Base-by-base conservation (phyloP, 2,888 invertebrate species). In the Trachelus iudaicus region DNA sequence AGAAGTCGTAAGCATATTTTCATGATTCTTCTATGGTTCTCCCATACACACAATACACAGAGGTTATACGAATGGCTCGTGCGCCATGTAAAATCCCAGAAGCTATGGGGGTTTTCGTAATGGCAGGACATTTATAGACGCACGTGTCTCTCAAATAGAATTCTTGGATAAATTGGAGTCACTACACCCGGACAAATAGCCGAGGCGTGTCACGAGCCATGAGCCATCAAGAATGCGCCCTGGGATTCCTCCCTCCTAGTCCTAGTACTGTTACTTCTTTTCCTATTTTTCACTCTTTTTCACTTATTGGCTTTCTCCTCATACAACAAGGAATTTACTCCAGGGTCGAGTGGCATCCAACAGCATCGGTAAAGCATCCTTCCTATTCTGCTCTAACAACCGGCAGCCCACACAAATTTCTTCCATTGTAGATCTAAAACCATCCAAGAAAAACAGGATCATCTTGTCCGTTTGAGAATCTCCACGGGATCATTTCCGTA, bases 21-120 rank as follows among this genome's bases (percentile, higher is more conserved):
- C 15, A 56, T 56, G 56, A 23, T 56, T 56, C 15, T 56, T 15
- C 15, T 56, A 56, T 23, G 56, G 56, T 23, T 23, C 9, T 23
- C 23, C 6, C 56, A 9, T 56, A 23, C 23, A 56, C 56, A 23
- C 56, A 23, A 56, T 56, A 9, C 23, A 56, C 23, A 23, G 23
- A 56, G 56, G 56, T 9, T 56, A 71, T 71, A 71, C 31, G 15
- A 71, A 31, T 71, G 71, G 31, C 31, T 71, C 71, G 71, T 34
- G 33, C 23, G 30, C 34, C 71, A 37, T 71, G 37, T 69, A 77
- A 77, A 69, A 77, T 77, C 69, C 75, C 75, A n/a, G 75, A 71
- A 75, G 75, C 77, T 56, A 75, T 56, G 75, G 75, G 35, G 73
- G 74, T 75, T 77, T 75, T 77, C 69, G 69, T 77, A 75, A 77